Evolutionary conservation across 2,113 vertebrate species (phyloP), one percentile per base, ranked within the genome.

Genomic region (Megaleporinus macrocephalus): DNA sequence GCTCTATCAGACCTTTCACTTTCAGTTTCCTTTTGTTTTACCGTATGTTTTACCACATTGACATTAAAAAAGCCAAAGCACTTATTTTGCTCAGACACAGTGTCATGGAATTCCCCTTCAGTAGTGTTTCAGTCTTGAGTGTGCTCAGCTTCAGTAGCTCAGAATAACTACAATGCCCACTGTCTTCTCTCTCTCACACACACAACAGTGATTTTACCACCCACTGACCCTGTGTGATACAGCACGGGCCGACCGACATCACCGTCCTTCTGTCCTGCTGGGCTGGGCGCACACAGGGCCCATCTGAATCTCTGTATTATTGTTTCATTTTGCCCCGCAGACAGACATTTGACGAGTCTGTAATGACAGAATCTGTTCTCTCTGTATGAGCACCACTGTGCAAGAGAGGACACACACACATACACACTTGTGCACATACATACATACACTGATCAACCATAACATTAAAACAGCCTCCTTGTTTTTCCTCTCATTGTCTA

Each of bases 291-390:
- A 89, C 79, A 83, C 66, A 76, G 78, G 81, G 87, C 86, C 86
- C 87, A 82, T 85, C 83, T 87, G 78, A 85, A 83, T 85, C 78
- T 85, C 81, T 87, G 75, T 86, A 69, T 86, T 79, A 86, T 90
- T 91, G 90, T 91, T 90, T 92, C 87, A 88, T 93, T 89, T 88
- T 80, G 80, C 84, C 84, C 89, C 47, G 86, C 89, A 90, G 91
- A 91, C 90, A 87, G 87, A 71, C 77, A 81, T 74, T 85, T 41
- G 84, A 88, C 86, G 84, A 87, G 86, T 26, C 86, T 85, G 86
- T 92, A 91, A 93, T 93, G 90, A 91, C 87, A 82, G 87, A 90
- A 89, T 84, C 86, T 82, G 85, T 90, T 91, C 87, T 70, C 90
- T 10, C 91, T 90, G 92, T 86, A 72, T 91, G 90, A 82, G 61